Conservation (phyloP, 2,113 vertebrate genomes). For the Lasiurus borealis region DNA sequence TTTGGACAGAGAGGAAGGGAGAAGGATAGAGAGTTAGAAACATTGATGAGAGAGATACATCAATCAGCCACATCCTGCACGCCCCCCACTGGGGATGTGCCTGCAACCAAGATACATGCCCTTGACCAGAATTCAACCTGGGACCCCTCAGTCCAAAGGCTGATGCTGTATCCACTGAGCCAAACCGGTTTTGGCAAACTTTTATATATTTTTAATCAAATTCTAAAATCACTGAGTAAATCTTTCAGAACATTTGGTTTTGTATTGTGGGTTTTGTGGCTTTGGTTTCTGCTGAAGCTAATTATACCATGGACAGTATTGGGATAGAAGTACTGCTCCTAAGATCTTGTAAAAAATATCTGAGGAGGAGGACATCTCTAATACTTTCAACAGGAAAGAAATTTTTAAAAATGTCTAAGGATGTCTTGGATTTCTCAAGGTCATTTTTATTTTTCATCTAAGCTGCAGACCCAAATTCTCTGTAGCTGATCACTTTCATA, state of each 20-base stretch:
- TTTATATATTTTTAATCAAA: background rate
- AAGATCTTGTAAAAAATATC: constrained; percentile 16
- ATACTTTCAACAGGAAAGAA: too few relatives aligned
- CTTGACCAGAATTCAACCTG: too few relatives aligned
- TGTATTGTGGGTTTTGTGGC: constrained; percentile 16
- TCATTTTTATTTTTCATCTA: background rate
- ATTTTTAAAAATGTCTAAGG: background rate
- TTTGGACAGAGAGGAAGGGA: too few relatives aligned
- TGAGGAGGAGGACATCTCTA: background rate
- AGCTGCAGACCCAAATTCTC: background rate
- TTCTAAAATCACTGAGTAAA: constrained; percentile 33
- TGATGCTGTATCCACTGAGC: too few relatives aligned
- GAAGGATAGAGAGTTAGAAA: too few relatives aligned
- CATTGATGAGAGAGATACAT: too few relatives aligned
- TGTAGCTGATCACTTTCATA: background rate
- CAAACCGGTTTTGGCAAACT: too few relatives aligned
- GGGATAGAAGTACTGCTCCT: background rate
- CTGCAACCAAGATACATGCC: too few relatives aligned
- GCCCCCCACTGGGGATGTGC: too few relatives aligned
- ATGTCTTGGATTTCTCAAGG: constrained; percentile 38
- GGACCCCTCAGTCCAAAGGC: too few relatives aligned
- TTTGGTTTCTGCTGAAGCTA: background rate
- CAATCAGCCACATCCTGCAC: too few relatives aligned
- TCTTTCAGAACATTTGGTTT: constrained; percentile 4
- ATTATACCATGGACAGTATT: background rate